Evolutionary conservation across 2,888 invertebrate species (phyloP), one percentile per base, ranked within the genome.

Genomic region (Caenorhabditis plicata): DNA sequence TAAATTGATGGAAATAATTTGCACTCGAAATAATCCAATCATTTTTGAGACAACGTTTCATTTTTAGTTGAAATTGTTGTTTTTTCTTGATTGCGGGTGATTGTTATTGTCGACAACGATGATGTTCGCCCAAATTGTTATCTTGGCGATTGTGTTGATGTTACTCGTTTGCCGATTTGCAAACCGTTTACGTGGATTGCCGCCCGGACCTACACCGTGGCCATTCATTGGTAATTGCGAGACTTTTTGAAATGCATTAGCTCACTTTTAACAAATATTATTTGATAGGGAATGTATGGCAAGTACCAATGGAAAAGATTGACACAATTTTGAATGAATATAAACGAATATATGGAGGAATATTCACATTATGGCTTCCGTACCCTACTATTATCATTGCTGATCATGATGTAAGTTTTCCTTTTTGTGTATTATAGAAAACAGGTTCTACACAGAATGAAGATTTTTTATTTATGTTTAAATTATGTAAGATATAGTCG

Each of bases 281-380:
- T 4, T 27, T 8, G 17, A 25, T 20, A 58, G 58, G 61, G 9
- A 61, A 61, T 39, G 48, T 45, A 9, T 61, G 54, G 40, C 61
- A 61, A 51, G 47, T 61, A 3, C 54, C 61, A 11, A 44, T 44
- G 23, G 51, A 61, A 33, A 38, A 47, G 2, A 49, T 61, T 19
- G 61, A 61, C 25, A n/a, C 46, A 13, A 39, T 48, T 13, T 43
- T 61, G 19, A 61, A 61, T 31, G 58, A 64, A 33, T 64, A 53
- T 41, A 57, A 55, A 22, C 41, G 42, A 31, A 49, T 44, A 19
- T 68, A 68, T 43, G 68, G 68, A 9, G 62, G 60, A 27, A 55
- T 68, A 9, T 68, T 68, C 48, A 68, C 68, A 1, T 50, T 68
- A 8, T 68, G 68, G 68, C 48, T 68, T 1, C 68, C 68, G 15